Conservation (phyloP, 2,113 vertebrate genomes). For the Nibea albiflora region DNA sequence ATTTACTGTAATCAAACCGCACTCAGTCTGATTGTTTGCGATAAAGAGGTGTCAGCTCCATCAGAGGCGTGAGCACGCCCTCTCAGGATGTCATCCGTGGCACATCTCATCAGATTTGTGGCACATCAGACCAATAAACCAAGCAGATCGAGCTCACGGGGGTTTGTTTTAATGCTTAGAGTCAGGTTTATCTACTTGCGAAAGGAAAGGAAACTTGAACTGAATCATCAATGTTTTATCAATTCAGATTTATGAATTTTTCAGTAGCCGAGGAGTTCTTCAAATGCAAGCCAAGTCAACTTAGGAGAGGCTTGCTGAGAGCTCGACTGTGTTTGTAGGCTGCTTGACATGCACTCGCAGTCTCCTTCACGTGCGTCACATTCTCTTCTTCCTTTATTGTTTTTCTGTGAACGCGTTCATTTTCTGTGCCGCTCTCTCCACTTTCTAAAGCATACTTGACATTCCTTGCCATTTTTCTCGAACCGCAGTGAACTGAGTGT, state of each 20-base stretch:
- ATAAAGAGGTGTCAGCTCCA: slow-evolving; percentile 25
- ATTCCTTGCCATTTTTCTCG: slow-evolving; percentile 1
- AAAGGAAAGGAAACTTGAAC: slow-evolving; percentile 54
- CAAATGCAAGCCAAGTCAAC: slow-evolving; percentile 60
- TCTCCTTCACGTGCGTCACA: slow-evolving; percentile 45
- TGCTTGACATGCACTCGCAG: slow-evolving; percentile 57
- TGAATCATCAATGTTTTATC: slow-evolving; percentile 77
- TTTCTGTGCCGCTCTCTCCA: slow-evolving; percentile 14
- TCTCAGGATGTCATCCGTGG: slow-evolving; percentile 3
- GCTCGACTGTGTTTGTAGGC: slow-evolving; percentile 52
- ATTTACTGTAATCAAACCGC: slow-evolving; percentile 53
- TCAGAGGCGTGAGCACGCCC: neutral
- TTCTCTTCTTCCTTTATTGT: slow-evolving; percentile 21
- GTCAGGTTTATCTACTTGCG: slow-evolving; percentile 43
- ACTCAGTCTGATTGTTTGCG: slow-evolving; percentile 27
- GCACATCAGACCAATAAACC: slow-evolving; percentile 19
- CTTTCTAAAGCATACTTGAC: slow-evolving; percentile 6
- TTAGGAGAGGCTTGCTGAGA: slow-evolving; percentile 60
- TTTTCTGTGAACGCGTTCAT: slow-evolving; percentile 25
- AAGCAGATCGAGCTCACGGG: slow-evolving; percentile 8
- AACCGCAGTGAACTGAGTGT: slow-evolving; percentile 7
- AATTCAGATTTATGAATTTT: slow-evolving; percentile 70
- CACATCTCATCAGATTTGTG: slow-evolving; percentile 30
- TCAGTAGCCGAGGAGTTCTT: slow-evolving; percentile 69
- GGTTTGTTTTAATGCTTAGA: slow-evolving; percentile 46